phyloP scores from a whole-genome alignment of 2,113 vertebrate species.

The Galbula dea region DNA sequence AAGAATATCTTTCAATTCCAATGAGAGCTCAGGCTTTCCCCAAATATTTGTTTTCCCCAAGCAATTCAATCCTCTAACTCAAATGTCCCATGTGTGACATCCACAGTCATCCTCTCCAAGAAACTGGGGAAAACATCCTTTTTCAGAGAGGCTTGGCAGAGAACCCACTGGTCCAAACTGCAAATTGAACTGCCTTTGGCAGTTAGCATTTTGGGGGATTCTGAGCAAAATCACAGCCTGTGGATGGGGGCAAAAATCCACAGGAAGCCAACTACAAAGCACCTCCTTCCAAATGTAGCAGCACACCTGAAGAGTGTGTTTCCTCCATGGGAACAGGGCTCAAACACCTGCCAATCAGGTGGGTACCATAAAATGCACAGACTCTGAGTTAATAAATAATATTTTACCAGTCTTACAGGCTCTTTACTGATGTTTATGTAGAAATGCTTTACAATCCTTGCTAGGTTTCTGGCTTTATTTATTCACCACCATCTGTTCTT shows the following conservation, averaged over 20 bases:
- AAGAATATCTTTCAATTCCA: background rate
- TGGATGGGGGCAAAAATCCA: background rate
- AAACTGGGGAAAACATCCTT: background rate
- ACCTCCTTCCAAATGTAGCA: background rate
- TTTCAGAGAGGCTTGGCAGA: background rate
- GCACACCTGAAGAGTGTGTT: background rate
- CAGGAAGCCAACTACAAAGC: background rate
- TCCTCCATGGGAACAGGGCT: background rate
- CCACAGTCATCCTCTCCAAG: background rate
- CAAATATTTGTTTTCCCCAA: background rate
- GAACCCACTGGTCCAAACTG: background rate
- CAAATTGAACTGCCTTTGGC: background rate
- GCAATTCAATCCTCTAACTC: background rate
- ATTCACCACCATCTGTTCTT: constrained; percentile 26
- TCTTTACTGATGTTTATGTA: background rate
- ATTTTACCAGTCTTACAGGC: background rate
- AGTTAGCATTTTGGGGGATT: background rate
- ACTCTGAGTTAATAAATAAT: background rate
- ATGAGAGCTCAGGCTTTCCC: background rate
- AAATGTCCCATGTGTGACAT: background rate
- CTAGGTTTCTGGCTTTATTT: constrained; percentile 37
- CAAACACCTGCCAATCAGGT: background rate
- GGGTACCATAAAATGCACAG: background rate
- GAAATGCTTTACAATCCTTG: background rate
- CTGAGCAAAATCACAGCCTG: background rate